Base-by-base conservation (phyloP, 2,888 invertebrate species). In the Tenthredo distinguenda region DNA sequence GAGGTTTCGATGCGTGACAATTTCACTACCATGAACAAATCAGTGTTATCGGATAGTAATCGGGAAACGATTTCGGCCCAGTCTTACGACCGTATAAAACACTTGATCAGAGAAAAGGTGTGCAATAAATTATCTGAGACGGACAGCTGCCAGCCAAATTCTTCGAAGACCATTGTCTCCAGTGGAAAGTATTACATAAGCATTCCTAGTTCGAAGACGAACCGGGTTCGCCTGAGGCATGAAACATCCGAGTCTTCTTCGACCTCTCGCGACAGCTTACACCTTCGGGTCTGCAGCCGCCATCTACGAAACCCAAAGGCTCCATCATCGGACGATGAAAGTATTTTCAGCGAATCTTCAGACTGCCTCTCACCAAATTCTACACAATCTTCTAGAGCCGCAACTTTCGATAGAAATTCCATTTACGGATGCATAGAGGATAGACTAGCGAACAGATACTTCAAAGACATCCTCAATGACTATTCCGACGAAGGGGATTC, bases 51-150 rank as follows among this genome's bases (percentile, higher is more conserved):
- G n/a, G 50, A 50, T 31, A 83, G 83, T n/a, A 43, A 68, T 40
- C 87, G 86, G 62, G 83, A 86, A 34, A 86, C 87, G 47, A 86
- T 90, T 85, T 87, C 88, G 40, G 4, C 85, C 26, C 82, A 86
- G 58, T 89, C 90, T 1, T 62, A 91, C 71, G 87, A 88, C 18
- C 86, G 88, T 81, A 87, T 92, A 62, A 91, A 88, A 47, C 86
- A 87, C 40, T 34, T 91, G 77, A 89, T 92, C 10, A 88, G 88
- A 65, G 87, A 84, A 62, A 91, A 91, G 40, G 81, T 91, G 0
- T 86, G 87, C 7, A 87, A 85, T 82, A 85, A 89, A 18, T 79
- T 90, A 18, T 72, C 89, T 62, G 88, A 86, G n/a, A 85, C 89
- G 21, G 87, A 87, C 6, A 86, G 88, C 72, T 90, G 88, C 76